Conservation (phyloP, 2,797 vertebrate species). For the Cheirogaleus major region DNA sequence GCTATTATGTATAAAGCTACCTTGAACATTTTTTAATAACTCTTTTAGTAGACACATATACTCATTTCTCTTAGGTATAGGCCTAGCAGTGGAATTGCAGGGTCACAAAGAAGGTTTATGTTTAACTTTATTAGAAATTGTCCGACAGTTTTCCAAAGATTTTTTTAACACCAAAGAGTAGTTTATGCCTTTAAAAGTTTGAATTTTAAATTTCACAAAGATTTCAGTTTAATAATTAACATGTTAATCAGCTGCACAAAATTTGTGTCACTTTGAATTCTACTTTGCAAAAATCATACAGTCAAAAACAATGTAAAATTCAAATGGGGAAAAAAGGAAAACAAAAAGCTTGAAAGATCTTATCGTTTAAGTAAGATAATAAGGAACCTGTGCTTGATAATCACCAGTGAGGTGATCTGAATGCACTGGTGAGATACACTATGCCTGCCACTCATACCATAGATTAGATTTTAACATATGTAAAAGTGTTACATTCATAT, state of each 20-base stretch:
- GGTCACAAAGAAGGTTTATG: not conserved
- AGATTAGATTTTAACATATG: not conserved
- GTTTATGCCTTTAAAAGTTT: not conserved
- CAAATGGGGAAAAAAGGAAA: not conserved
- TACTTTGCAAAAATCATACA: not conserved
- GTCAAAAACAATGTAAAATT: not conserved
- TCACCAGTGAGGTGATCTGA: not conserved
- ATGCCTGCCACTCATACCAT: not conserved
- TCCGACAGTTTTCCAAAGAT: not conserved
- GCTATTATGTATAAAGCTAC: not conserved
- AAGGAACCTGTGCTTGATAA: not conserved
- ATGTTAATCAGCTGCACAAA: not conserved
- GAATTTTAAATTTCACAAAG: constrained; percentile 3
- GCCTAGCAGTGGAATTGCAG: not conserved
- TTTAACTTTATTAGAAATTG: constrained; percentile 35
- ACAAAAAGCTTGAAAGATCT: not conserved
- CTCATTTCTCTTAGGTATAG: not conserved
- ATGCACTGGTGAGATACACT: not conserved
- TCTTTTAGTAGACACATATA: not conserved
- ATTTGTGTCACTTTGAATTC: constrained; percentile 14
- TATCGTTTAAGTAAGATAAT: not conserved
- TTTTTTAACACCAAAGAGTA: not conserved
- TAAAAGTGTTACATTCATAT: not conserved
- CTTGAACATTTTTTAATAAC: not conserved
- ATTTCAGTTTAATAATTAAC: constrained; percentile 37